Evolutionary conservation across 2,113 vertebrate genomes (phyloP), one percentile per base, ranked within the genome.

Genomic region (Mastomys natalensis): DNA sequence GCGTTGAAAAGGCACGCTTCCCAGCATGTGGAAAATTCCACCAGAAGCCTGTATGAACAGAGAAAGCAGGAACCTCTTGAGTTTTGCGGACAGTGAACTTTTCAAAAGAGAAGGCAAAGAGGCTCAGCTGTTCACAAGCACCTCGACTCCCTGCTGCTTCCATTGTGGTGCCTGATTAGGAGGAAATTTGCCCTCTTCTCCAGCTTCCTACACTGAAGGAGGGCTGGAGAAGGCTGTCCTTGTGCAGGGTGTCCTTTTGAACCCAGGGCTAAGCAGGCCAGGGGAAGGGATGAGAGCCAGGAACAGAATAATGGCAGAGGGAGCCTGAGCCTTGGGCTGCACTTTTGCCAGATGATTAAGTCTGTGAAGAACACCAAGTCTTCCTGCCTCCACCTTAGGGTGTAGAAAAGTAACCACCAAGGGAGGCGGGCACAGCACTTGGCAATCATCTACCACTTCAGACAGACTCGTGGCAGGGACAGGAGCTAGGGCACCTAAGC

Each of bases 21-120:
- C 97, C 94, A 97, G 95, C 26, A 72, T 97, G 91, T 97, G 93
- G 97, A 98, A 95, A 87, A 95, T 66, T 95, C 92, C 9, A 95
- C 90, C 92, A 95, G 97, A 97, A 93, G 92, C 77, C 45, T 40
- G 90, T 62, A 90, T 45, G 34, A 89, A 91, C 55, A 87, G 93
- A 87, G 93, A 98, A 97, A 98, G 34, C 58, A 80, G 40, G 51
- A 81, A 97, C 68, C 31, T 29, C 96, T 85, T 87, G 89, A 96
- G 70, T 94, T 95, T 93, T 96, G 88, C 77, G 80, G 97, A 97
- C 95, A 45, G 91, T 97, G 97, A 90, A 91, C 51, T 90, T 51
- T 90, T 51, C 22, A 1, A 45, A 97, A 97, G 87, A 97, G 96
- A 93, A 97, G 78, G 11, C 87, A 97, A 98, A 96, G 90, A 97